Conservation (phyloP, 2,113 vertebrate genomes). For the Cariama cristata region DNA sequence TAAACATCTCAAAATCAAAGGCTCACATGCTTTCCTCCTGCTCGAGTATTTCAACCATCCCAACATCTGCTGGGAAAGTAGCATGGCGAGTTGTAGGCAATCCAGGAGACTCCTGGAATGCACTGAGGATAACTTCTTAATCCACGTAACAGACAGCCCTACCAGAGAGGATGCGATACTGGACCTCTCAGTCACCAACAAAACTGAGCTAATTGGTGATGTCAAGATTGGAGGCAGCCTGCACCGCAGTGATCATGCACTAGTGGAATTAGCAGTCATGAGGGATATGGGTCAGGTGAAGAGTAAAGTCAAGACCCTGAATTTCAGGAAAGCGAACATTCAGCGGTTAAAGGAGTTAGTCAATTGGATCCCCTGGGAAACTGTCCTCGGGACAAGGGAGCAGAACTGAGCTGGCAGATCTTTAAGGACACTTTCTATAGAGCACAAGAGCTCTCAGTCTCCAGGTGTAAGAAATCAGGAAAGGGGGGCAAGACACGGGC, state of each 20-base stretch:
- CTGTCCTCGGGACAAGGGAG: no score
- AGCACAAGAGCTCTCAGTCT: no score
- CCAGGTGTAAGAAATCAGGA: no score
- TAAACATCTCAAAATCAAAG: background rate
- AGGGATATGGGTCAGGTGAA: background rate
- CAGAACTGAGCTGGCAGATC: no score
- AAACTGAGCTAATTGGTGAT: background rate
- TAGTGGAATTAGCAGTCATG: background rate
- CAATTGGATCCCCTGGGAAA: background rate
- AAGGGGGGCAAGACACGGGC: no score
- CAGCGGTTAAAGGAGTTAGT: background rate
- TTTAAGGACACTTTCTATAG: no score
- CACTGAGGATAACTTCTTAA: background rate
- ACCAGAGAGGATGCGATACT: background rate
- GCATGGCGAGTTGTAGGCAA: background rate
- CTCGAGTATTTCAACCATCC: background rate
- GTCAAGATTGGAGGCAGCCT: background rate
- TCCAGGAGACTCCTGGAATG: background rate
- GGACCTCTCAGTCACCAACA: background rate
- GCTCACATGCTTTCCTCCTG: background rate
- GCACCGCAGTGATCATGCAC: fast-evolving
- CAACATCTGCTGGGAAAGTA: background rate
- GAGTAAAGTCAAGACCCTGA: no score
- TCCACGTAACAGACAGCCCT: background rate
- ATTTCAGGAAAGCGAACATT: background rate